Evolutionary conservation across 2,888 invertebrate genomes (phyloP).

Genomic region (Andricus curvator): DNA sequence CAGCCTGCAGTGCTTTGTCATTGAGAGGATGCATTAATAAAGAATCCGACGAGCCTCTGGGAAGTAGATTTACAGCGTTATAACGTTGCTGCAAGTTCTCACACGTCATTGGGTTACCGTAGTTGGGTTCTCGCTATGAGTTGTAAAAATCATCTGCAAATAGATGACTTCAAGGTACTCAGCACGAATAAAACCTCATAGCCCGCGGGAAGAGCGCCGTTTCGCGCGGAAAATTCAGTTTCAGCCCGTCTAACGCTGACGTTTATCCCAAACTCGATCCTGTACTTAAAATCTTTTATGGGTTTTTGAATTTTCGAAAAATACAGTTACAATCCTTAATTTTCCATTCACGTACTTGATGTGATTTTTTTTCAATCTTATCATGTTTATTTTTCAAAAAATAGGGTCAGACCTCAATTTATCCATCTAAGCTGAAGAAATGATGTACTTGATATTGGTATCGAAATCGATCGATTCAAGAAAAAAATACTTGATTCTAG

Average conservation of each 20-base stretch:
- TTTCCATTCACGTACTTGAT: neutral
- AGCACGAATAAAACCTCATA: slow-evolving; percentile 47
- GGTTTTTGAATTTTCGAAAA: neutral
- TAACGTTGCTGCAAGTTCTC: slow-evolving; percentile 47
- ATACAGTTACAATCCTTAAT: neutral
- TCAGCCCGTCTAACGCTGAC: slow-evolving; percentile 25
- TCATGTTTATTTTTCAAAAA: neutral
- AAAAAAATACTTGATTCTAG: neutral
- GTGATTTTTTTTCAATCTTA: neutral
- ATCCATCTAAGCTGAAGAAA: neutral
- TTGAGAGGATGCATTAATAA: slow-evolving; percentile 33
- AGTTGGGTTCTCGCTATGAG: slow-evolving; percentile 51
- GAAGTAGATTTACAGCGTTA: slow-evolving; percentile 38
- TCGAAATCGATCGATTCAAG: neutral
- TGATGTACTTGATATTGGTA: neutral
- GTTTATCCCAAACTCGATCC: slow-evolving; percentile 27
- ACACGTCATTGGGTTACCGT: slow-evolving; percentile 56
- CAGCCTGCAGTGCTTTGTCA: slow-evolving; percentile 14
- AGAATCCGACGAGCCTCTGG: slow-evolving; percentile 25
- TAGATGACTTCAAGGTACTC: slow-evolving; percentile 22
- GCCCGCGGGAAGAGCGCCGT: slow-evolving; percentile 44
- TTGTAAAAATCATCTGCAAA: slow-evolving; percentile 48
- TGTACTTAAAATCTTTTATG: slow-evolving; percentile 17
- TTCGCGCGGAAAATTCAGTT: slow-evolving; percentile 49
- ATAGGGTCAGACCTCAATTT: neutral